A percentile compares a stretch with the other conserved stretches of the same genome.
phyloP scores from a whole-genome alignment of 1,140 invertebrate species.

The Metopolophium dirhodum region DNA sequence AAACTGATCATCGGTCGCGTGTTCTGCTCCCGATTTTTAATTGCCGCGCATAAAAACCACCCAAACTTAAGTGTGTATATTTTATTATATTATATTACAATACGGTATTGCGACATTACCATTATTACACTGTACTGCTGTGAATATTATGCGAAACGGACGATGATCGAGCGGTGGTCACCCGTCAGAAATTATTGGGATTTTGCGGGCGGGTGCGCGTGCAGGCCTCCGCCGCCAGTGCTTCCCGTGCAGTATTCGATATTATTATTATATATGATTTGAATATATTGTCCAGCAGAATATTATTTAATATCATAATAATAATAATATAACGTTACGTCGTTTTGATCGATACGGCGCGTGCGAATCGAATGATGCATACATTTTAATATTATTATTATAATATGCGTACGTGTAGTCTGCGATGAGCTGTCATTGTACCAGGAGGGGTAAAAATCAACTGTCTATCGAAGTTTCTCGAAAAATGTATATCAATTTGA shows the following conservation, averaged over 20 bases:
- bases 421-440: background rate
- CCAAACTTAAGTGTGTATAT: background rate
- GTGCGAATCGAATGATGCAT: background rate
- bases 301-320: background rate
- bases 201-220: background rate
- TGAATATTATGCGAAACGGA: background rate
- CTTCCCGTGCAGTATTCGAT: background rate
- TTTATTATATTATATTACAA: background rate
- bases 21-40: slow-evolving; percentile 3
- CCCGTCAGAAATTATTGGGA: slow-evolving; percentile 31
- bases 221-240: too few relatives aligned
- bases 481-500: background rate
- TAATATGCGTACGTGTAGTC: background rate
- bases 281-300: background rate
- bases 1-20: slow-evolving; percentile 21
- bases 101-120: background rate
- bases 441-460: background rate
- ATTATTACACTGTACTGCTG: background rate
- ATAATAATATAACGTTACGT: background rate
- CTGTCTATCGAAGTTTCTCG: background rate
- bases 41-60: slow-evolving; percentile 27
- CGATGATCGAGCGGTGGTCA: slow-evolving; percentile 40
- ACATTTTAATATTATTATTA: slow-evolving; percentile 12
- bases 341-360: slow-evolving; percentile 28
- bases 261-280: background rate